Base-by-base conservation (phyloP, 2,888 invertebrate genomes). In the Thymelicus sylvestris region DNA sequence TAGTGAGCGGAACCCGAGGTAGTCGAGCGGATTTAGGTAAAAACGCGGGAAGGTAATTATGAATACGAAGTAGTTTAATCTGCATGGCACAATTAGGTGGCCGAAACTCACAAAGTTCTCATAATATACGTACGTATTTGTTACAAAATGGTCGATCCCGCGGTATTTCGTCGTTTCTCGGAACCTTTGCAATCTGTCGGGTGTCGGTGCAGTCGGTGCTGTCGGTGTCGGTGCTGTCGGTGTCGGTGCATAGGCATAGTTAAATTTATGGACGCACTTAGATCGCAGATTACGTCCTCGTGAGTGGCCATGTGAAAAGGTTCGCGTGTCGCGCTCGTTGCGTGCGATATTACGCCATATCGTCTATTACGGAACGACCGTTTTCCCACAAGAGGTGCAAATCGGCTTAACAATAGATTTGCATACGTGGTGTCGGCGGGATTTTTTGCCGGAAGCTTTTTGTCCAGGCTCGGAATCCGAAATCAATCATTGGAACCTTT, bases 371-470 rank as follows among this genome's bases (percentile, higher is more conserved):
- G 12, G 12, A 57, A 63, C 44, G 7, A 13, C 62, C 57, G 63
- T 57, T 66, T 38, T 71, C 63, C 62, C 55, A 19, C 62, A 39
- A 39, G 38, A 38, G 15, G 10, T 39, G 10, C 24, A 7, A 66
- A 47, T 31, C 68, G 44, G 60, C 73, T 60, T 73, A 74, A 78
- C 77, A 78, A 80, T 75, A 67, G 76, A 79, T 80, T 81, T 81
- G 81, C 81, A 81, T 81, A 79, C 79, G 75, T 72, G 64, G 67
- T 60, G 73, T 70, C 74, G 72, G 74, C 68, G 72, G 71, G 66
- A 74, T 77, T 80, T 80, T 81, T 81, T 81, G 79, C 78, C 70
- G 73, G 44, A 63, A 67, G 69, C 70, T 77, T 75, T 77, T 79
- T 78, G 80, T 75, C 72, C 71, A 57, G 66, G 59, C 67, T 72